phyloP scores from a whole-genome alignment of 2,113 vertebrate genomes.

The Sceloporus undulatus region DNA sequence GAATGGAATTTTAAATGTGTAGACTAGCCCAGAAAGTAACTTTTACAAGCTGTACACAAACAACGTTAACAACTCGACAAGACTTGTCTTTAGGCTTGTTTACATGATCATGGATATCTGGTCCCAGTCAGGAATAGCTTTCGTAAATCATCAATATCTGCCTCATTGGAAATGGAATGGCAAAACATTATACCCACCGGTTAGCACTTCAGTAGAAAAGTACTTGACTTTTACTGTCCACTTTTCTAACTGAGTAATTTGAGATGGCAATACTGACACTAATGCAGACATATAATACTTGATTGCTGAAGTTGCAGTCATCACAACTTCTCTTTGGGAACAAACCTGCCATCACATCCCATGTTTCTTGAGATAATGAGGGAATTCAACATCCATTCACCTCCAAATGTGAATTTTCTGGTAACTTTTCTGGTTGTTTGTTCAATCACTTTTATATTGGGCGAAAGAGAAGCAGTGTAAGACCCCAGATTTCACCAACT shows the following conservation, averaged over 20 bases:
- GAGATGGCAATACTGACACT: too few species aligned
- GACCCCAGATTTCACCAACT: not conserved
- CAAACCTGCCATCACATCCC: not conserved
- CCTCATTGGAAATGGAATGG: not conserved
- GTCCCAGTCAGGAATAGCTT: too few species aligned
- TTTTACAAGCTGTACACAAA: too few species aligned
- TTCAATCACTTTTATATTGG: not conserved
- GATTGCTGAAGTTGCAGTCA: not conserved
- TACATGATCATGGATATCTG: not conserved
- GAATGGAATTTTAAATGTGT: too few species aligned
- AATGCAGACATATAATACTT: not conserved
- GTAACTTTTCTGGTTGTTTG: not conserved
- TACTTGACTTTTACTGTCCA: not conserved
- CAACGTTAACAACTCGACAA: too few species aligned
- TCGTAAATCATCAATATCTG: not conserved
- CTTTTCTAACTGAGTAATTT: not conserved
- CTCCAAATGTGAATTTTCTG: too few species aligned
- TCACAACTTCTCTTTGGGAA: not conserved
- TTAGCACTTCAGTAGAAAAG: not conserved
- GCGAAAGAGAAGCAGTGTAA: not conserved
- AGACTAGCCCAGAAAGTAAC: too few species aligned
- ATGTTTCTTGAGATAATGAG: too few species aligned
- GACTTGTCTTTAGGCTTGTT: not conserved
- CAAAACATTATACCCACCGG: not conserved
- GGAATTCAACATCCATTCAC: not conserved